Evolutionary conservation across 2,888 invertebrate species (phyloP).

Genomic region (Anagyrus pseudococci): DNA sequence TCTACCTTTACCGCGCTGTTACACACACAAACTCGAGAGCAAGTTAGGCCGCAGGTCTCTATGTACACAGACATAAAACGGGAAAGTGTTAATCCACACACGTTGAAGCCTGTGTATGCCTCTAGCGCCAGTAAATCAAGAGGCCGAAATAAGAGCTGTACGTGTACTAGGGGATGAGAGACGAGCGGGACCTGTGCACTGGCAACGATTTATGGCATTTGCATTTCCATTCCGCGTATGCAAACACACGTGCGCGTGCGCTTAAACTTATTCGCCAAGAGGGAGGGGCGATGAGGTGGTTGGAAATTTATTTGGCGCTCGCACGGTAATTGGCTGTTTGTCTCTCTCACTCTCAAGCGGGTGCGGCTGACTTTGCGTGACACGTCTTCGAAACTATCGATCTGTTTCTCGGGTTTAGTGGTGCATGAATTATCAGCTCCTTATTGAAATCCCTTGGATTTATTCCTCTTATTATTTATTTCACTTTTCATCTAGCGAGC

Average conservation of each 20-base stretch:
- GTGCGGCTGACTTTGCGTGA: constrained; percentile 15
- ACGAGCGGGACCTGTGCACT: neutral
- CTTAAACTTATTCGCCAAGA: too few species aligned
- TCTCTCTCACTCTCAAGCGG: constrained; percentile 1
- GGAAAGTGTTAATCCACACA: neutral
- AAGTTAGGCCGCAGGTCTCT: neutral
- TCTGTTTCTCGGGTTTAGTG: too few species aligned
- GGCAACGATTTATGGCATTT: neutral
- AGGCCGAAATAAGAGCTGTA: too few species aligned
- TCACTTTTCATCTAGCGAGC: too few species aligned
- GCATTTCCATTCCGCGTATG: neutral
- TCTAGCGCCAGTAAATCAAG: neutral
- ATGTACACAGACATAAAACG: too few species aligned
- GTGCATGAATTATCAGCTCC: too few species aligned
- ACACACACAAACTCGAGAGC: neutral
- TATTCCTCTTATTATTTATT: too few species aligned
- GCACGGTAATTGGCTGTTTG: constrained; percentile 27
- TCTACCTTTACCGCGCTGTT: neutral
- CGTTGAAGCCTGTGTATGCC: too few species aligned
- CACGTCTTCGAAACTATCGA: constrained; percentile 15
- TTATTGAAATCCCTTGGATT: too few species aligned
- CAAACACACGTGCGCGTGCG: neutral
- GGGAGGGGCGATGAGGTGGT: too few species aligned
- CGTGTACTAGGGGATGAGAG: too few species aligned
- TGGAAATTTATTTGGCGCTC: constrained; percentile 11